Evolutionary conservation across 2,797 vertebrate species (phyloP), one percentile per base, ranked within the genome.

Genomic region (Melanotaenia maccullochi): DNA sequence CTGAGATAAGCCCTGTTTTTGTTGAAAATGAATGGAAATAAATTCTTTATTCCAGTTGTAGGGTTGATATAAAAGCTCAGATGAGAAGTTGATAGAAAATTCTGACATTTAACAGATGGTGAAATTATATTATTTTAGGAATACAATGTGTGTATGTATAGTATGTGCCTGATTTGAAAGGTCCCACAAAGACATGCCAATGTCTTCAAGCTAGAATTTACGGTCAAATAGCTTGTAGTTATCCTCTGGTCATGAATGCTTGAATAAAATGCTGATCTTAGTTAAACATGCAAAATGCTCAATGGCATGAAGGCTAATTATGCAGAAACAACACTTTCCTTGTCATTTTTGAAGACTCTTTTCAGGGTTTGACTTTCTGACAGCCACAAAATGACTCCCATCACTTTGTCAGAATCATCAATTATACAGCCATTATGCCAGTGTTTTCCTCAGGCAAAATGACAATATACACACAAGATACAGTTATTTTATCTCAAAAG

Each of bases 81-180:
- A 38, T 42, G 28, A 66, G 22, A 30, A 68, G 40, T 18, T 51
- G 40, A 71, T 12, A 36, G 40, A 69, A 52, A 60, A 64, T n/a
- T 30, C 14, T 60, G 40, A 65, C n/a, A 76, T 69, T 49, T 82
- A 79, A 82, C 56, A 71, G 66, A 70, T 56, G 73, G 63, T 73
- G 60, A 63, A 76, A 82, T 59, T 2, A 56, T 42, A 40, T 76
- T 86, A 71, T 82, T 68, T 83, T 1, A 38, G 11, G 9, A 38
- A 11, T 38, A 38, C 11, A 12, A 38, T 8, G 28, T 30, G 28
- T 38, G 36, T 38, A 12, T 38, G 36, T 38, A 11, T 13, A 35
- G 11, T 38, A 11, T 38, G 36, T 38, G 11, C 9, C 9, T 38
- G 36, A 38, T 12, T 11, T 38, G 11, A 38, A 75, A 63, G 49